Evolutionary conservation across 30 jellyfish, hydroid and myxozoan genomes (phyloP).

Genomic region (Pseudorhiza aurosa): DNA sequence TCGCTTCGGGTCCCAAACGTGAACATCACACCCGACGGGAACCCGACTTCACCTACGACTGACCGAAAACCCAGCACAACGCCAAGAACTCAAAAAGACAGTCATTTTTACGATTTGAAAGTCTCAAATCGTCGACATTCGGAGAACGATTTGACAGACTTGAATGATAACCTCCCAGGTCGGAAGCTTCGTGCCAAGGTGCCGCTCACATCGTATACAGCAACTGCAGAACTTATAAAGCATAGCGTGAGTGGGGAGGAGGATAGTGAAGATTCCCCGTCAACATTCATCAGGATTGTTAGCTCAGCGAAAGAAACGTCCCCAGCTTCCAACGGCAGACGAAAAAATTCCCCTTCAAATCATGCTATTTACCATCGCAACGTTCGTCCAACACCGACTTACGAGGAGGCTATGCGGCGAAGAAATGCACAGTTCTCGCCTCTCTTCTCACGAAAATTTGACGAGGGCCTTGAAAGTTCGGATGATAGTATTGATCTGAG

Average conservation of each 20-base stretch:
- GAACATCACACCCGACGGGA: conserved; percentile 46
- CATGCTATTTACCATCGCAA: conserved; percentile 47
- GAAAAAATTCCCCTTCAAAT: conserved; percentile 48
- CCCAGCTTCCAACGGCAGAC: conserved; percentile 15
- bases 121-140: conserved; percentile 74
- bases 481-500: conserved; percentile 41
- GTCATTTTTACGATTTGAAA: conserved; percentile 21
- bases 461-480: conserved; percentile 24
- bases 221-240: conserved; percentile 95
- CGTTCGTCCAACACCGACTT: conserved; percentile 70
- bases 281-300: conserved; percentile 41
- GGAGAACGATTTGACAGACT: conserved; percentile 78
- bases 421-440: conserved; percentile 46
- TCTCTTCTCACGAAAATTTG: conserved; percentile 4
- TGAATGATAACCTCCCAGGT: conserved; percentile 60
- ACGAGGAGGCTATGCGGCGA: conserved; percentile 68
- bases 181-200: conserved; percentile 68
- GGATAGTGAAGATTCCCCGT: conserved; percentile 6
- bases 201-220: conserved; percentile 81
- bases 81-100: conserved; percentile 9
- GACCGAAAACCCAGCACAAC: conserved; percentile 25
- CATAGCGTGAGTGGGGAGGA: conserved; percentile 56
- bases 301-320: conserved; percentile 26
- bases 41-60: conserved; percentile 71
- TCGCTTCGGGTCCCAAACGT: conserved; percentile 57